A percentile compares a stretch with the other conserved stretches of the same genome.
These are phyloP conservation scores for Anoplophora glabripennis DNA, from an alignment of 1,140 invertebrate species.

Conservation along the genomic window DNA sequence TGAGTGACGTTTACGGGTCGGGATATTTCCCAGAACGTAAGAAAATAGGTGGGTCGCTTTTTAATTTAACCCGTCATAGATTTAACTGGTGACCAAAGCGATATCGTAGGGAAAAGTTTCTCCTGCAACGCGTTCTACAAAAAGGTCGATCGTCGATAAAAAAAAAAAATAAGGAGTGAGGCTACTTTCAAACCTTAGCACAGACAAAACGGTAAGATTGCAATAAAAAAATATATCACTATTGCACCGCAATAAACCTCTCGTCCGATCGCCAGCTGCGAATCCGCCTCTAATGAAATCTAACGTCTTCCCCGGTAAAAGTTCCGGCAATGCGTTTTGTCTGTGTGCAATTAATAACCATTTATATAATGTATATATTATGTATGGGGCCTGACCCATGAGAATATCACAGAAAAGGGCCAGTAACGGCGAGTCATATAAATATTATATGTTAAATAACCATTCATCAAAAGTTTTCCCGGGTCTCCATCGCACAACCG, in stretches of 20 bases:
- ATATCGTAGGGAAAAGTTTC: no score
- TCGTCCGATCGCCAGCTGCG: no score
- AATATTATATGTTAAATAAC: constrained; percentile 27
- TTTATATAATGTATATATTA: constrained; percentile 7
- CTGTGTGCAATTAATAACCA: constrained; percentile 25
- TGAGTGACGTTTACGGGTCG: no score
- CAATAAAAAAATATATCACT: constrained; percentile 16
- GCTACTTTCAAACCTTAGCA: constrained; percentile 33
- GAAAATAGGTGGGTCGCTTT: no score
- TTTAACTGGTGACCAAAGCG: no score
- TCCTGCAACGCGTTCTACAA: no score
- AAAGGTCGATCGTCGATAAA: background rate
- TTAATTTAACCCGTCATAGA: no score
- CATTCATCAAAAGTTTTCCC: constrained; percentile 13
- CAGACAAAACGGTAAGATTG: constrained; percentile 28
- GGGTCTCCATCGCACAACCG: background rate
- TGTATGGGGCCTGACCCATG: constrained; percentile 39
- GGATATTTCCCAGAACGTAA: no score
- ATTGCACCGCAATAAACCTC: constrained; percentile 18
- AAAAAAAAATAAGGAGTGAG: constrained; percentile 35
- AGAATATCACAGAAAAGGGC: constrained; percentile 43
- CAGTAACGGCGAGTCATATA: constrained; percentile 36
- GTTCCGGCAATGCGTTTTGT: constrained; percentile 19
- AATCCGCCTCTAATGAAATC: no score
- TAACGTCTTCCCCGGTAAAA: no score